These are phyloP conservation scores for Scomber colias DNA, from an alignment of 2,113 vertebrate genomes.

Conservation along the genomic window DNA sequence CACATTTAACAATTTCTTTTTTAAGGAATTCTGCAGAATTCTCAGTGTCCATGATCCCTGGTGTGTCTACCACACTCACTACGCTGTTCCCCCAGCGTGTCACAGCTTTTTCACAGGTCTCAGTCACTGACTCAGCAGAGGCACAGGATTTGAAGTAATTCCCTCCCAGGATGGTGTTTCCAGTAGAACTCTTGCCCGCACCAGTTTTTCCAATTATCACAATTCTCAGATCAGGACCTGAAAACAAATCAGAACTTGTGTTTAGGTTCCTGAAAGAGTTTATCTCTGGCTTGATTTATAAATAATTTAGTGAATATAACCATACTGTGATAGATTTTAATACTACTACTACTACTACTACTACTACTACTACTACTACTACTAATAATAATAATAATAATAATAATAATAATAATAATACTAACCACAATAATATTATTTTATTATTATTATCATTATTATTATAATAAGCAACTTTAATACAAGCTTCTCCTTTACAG, in stretches of 20 bases:
- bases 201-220: conserved; percentile 30
- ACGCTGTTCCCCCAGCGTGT: neutral
- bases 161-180: conserved; percentile 15
- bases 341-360: no score
- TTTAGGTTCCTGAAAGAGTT: no score
- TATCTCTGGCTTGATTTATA: no score
- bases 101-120: neutral
- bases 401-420: no score
- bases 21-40: neutral
- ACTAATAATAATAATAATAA: no score
- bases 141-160: fast-evolving
- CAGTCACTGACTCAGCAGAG: neutral
- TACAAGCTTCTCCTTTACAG: no score
- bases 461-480: no score
- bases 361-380: no score
- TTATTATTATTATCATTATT: no score
- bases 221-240: conserved; percentile 21
- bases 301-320: no score
- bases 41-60: neutral
- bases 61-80: conserved; percentile 11
- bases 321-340: no score
- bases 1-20: conserved; percentile 9
- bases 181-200: conserved; percentile 18
- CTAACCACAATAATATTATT: no score
- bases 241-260: neutral